Base-by-base conservation (phyloP, 2,888 invertebrate genomes). In the Lepidochitona cinerea region DNA sequence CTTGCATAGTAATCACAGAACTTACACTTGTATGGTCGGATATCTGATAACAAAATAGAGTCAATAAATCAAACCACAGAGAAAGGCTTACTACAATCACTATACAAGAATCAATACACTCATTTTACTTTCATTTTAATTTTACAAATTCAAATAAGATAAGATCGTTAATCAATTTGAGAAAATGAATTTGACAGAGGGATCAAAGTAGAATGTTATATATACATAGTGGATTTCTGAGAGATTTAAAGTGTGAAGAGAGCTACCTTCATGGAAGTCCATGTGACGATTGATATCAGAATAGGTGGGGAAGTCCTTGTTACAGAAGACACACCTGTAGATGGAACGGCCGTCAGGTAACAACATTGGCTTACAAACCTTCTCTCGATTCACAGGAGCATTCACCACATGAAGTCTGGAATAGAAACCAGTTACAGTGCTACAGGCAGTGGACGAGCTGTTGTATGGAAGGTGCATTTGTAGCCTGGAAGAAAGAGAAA, bases 201-300 rank as follows among this genome's bases (percentile, higher is more conserved):
- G n/a, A n/a, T n/a, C n/a, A n/a, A n/a, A n/a, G n/a, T n/a, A n/a
- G n/a, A n/a, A n/a, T n/a, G n/a, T n/a, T n/a, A n/a, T n/a, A n/a
- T n/a, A n/a, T n/a, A n/a, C n/a, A n/a, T n/a, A n/a, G n/a, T n/a
- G n/a, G n/a, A n/a, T n/a, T n/a, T n/a, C n/a, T n/a, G n/a, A n/a
- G n/a, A n/a, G n/a, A n/a, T n/a, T n/a, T n/a, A n/a, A n/a, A n/a
- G n/a, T n/a, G n/a, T n/a, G n/a, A n/a, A n/a, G n/a, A 5, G 6
- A 29, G 82, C 79, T 81, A 91, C 91, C 91, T 85, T 91, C 91
- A 79, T 91, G 91, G 80, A 91, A 91, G 82, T 91, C 90, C 89
- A 91, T 90, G 79, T 91, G 91, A 68, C 91, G 80, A 81, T 91
- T 91, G 79, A 91, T 89, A 75, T 91, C 91, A 26, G 91, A 90